Evolutionary conservation across 2,888 invertebrate genomes (phyloP).

Genomic region (Dascillus cervinus): DNA sequence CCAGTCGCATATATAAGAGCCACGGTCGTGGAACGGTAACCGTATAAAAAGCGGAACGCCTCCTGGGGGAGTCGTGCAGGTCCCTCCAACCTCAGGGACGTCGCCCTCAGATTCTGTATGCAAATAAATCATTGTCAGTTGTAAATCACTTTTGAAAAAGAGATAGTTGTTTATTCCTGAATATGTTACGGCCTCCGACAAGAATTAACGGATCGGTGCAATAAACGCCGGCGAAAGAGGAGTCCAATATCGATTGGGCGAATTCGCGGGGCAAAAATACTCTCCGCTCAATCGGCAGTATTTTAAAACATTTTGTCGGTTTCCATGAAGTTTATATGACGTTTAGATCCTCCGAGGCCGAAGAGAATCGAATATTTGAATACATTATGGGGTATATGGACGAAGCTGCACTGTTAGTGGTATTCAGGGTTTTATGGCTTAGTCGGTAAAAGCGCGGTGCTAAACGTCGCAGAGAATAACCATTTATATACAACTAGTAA

Average conservation of each 20-base stretch:
- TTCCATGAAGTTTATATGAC: neutral
- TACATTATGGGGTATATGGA: slow-evolving; percentile 19
- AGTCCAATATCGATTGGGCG: no score
- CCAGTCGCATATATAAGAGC: no score
- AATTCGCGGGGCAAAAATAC: no score
- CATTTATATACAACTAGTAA: slow-evolving; percentile 36
- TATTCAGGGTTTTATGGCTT: slow-evolving; percentile 35
- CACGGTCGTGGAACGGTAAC: slow-evolving; percentile 17
- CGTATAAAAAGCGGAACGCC: slow-evolving; percentile 23
- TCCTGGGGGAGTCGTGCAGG: slow-evolving; percentile 22
- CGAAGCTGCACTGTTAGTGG: slow-evolving; percentile 28
- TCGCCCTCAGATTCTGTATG: slow-evolving; percentile 27
- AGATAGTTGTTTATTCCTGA: slow-evolving; percentile 19
- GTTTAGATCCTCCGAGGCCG: neutral
- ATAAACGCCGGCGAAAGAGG: no score
- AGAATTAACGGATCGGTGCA: no score
- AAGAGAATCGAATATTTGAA: slow-evolving; percentile 10
- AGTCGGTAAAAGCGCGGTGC: slow-evolving; percentile 33
- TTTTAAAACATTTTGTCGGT: neutral
- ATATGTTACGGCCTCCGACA: no score
- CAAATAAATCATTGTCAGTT: slow-evolving; percentile 34
- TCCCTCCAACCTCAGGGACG: slow-evolving; percentile 22
- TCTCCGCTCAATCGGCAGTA: neutral
- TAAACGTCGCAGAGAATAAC: slow-evolving; percentile 39
- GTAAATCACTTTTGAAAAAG: slow-evolving; percentile 32